Conservation (phyloP, 92 coral and sea anemone species). For the Paramuricea clavata region DNA sequence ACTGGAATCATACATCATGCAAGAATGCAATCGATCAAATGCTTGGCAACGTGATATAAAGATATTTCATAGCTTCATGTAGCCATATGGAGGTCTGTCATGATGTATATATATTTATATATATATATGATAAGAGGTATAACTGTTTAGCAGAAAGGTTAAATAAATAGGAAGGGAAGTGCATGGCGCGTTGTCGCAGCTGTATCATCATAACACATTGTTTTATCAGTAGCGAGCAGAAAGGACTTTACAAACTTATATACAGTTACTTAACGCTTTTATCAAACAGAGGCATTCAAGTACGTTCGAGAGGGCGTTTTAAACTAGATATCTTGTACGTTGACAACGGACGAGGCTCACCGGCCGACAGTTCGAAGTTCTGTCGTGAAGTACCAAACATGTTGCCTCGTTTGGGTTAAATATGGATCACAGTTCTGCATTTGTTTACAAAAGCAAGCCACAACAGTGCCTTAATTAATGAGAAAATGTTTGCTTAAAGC, state of each 20-base stretch:
- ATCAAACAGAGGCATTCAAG: conserved; percentile 14
- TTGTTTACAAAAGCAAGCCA: background rate
- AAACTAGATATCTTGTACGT: background rate
- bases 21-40: conserved; percentile 29
- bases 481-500: conserved; percentile 15
- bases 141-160: conserved; percentile 40
- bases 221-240: conserved; percentile 25
- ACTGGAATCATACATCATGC: conserved; percentile 18
- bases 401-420: background rate
- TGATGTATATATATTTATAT: too few species aligned
- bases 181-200: conserved; percentile 30
- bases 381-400: background rate
- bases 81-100: background rate
- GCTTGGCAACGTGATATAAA: conserved; percentile 16
- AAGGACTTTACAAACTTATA: background rate
- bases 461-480: conserved; percentile 1
- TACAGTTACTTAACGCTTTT: background rate
- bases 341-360: conserved; percentile 1
- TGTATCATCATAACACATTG: conserved; percentile 41
- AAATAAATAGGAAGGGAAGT: conserved; percentile 33
- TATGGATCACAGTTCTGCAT: background rate
- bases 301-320: conserved; percentile 18
- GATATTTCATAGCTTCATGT: background rate
- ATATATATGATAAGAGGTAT: conserved; percentile 26
- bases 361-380: too few species aligned